A percentile compares a stretch with the other conserved stretches of the same genome.
Conservation (phyloP, 2,797 vertebrate genomes). For the Peromyscus aztecus region DNA sequence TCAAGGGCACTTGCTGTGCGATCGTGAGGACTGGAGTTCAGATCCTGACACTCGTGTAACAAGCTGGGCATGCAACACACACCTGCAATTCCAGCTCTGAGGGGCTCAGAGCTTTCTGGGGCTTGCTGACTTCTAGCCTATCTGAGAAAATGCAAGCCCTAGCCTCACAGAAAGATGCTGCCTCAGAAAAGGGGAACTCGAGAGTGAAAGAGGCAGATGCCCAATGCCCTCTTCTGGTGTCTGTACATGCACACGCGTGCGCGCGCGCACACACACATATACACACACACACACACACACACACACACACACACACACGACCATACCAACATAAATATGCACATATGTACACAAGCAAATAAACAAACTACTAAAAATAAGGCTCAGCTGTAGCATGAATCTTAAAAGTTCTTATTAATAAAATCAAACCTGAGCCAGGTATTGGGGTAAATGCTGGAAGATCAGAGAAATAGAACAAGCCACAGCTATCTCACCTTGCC, state of each 20-base stretch:
- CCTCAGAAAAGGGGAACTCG: not conserved
- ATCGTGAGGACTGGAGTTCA: not conserved
- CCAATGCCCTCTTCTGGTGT: not conserved
- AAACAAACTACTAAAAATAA: not conserved
- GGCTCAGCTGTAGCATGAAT: not conserved
- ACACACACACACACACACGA: not conserved
- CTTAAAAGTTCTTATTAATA: no score
- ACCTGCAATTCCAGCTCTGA: not conserved
- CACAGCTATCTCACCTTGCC: no score
- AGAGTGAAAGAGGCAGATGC: not conserved
- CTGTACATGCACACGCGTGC: not conserved
- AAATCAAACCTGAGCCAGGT: no score
- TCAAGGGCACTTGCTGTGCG: not conserved
- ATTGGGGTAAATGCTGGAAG: no score
- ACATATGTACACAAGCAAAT: not conserved
- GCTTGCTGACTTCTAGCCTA: not conserved
- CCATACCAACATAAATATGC: not conserved
- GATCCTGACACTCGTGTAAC: not conserved
- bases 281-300: not conserved
- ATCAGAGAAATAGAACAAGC: no score
- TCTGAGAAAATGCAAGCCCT: not conserved
- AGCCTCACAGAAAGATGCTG: not conserved
- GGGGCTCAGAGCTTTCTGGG: not conserved
- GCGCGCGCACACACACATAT: no score
- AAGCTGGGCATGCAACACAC: no score